Conservation (phyloP, 2,113 vertebrate species). For the Ceyx margarethae region DNA sequence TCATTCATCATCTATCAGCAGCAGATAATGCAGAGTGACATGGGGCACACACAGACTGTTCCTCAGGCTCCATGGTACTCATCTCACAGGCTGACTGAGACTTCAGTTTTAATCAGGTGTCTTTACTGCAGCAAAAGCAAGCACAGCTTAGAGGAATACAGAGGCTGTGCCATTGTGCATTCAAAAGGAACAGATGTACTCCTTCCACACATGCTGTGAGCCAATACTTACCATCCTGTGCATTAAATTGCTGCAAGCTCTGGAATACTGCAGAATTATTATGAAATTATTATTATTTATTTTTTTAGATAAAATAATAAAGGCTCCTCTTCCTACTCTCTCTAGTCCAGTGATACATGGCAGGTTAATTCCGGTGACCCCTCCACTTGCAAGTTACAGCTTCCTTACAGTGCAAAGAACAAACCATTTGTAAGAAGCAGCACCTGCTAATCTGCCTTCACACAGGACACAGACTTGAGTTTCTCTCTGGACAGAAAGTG, state of each 20-base stretch:
- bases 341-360: background rate
- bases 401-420: background rate
- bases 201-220: background rate
- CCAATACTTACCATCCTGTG: background rate
- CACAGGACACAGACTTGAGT: background rate
- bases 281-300: background rate
- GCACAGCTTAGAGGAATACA: background rate
- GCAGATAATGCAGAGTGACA: background rate
- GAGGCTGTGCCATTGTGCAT: background rate
- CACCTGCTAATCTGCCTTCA: background rate
- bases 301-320: background rate
- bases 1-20: background rate
- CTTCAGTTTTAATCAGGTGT: constrained; percentile 8
- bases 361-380: background rate
- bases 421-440: background rate
- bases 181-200: background rate
- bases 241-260: background rate
- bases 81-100: background rate
- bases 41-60: background rate
- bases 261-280: background rate
- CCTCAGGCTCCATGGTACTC: background rate
- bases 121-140: background rate
- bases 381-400: background rate
- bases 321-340: background rate
- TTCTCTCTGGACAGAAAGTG: background rate